Base-by-base conservation (phyloP, 1,140 invertebrate species). In the Leptonema lineaticorne region DNA sequence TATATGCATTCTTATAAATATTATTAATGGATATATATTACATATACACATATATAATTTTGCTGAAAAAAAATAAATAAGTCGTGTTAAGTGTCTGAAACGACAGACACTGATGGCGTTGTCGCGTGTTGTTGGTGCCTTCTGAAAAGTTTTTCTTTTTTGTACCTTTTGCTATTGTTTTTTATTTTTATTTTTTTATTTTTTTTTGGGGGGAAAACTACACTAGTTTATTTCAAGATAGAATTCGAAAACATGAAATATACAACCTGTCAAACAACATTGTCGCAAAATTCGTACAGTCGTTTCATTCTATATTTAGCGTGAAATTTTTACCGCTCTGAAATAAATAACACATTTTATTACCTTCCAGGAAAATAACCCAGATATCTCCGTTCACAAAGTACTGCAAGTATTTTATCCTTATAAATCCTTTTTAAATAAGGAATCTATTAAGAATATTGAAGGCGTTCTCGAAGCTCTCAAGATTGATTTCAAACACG, bases 391-490 rank as follows among this genome's bases (percentile, higher is more conserved):
- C 16, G 78, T 88, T 0, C 84, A 87, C 73, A 84, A 89, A 57
- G 75, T 92, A 0, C 78, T 97, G 27, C 86, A 88, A 66, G 83
- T 90, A 20, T 79, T 95, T 9, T 97, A 97, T 82, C 95, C 95
- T 0, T 93, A 92, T 74, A 85, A 90, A 63, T 79, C 86, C 7
- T 90, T 96, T 76, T 77, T 96, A 48, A 85, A 86, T 20, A 83
- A 85, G 72, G 92, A 96, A 48, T 88, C 89, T 9, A 83, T 85
- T 65, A 85, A 84, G 45, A 87, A 89, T 1, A 87, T 94, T 0
- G 82, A 88, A 71, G 84, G 84, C 58, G 84, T 92, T 6, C 78
- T 94, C 16, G 74, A 82, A 11, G 88, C 85, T 8, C 86, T 92
- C 59, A 81, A 84, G 14, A 78, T 90, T 14, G 73, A 83, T 26